These are phyloP conservation scores for Gila orcuttii DNA, from an alignment of 2,113 vertebrate genomes.

Conservation along the genomic window DNA sequence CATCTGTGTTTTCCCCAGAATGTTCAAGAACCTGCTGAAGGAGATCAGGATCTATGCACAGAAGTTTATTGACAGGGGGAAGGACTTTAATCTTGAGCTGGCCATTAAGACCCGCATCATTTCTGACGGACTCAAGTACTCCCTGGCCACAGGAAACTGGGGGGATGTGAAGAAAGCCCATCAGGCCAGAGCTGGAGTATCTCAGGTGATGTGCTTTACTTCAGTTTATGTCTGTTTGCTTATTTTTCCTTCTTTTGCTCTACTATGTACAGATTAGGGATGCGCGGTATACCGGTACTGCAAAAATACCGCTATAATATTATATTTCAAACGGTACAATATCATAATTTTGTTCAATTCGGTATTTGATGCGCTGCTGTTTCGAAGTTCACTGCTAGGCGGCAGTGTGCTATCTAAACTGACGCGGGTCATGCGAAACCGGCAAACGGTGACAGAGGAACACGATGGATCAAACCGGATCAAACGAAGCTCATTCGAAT, in stretches of 20 bases:
- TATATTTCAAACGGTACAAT: no score
- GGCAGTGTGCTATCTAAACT: no score
- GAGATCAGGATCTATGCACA: constrained; percentile 98
- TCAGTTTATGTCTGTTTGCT: background rate
- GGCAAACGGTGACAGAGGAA: no score
- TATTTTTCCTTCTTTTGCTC: background rate
- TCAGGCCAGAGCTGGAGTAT: constrained; percentile 96
- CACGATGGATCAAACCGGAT: no score
- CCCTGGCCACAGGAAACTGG: constrained; percentile 97
- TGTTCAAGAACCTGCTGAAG: constrained; percentile 99
- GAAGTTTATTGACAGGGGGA: constrained; percentile 96
- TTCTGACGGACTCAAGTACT: constrained; percentile 97
- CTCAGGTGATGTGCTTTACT: constrained; percentile 81
- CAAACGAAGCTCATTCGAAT: no score
- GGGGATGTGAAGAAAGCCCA: constrained; percentile 99
- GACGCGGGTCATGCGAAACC: no score
- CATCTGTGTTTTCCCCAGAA: constrained; percentile 74
- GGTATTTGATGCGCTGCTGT: no score
- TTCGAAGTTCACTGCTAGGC: no score
- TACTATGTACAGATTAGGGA: no score
- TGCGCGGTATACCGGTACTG: no score
- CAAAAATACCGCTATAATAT: no score
- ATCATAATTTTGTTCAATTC: no score
- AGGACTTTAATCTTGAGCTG: constrained; percentile 97
- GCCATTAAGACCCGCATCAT: constrained; percentile 98